These are phyloP conservation scores for Mythimna vitellina DNA, from an alignment of 2,888 invertebrate genomes.

Conservation along the genomic window DNA sequence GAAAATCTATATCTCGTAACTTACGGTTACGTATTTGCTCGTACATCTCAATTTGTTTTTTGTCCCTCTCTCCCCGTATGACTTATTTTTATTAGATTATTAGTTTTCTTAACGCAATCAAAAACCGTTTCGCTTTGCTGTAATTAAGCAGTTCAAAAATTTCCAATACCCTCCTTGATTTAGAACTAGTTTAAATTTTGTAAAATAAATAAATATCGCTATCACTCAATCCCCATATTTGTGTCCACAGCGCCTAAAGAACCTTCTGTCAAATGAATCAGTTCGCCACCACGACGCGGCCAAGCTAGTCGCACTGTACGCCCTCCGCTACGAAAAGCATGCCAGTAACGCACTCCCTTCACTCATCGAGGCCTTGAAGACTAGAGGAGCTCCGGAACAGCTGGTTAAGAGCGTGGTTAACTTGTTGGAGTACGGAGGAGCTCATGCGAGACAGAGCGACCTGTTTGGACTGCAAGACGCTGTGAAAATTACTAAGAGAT, in stretches of 20 bases:
- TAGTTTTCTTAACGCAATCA: too few species aligned
- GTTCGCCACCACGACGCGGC: conserved; percentile 95
- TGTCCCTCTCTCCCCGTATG: too few species aligned
- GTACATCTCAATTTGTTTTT: too few species aligned
- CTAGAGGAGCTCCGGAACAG: conserved; percentile 92
- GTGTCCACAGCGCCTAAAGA: conserved; percentile 92
- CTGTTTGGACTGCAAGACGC: conserved; percentile 96
- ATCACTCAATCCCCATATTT: neutral
- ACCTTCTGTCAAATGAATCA: conserved; percentile 94
- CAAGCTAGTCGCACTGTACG: conserved; percentile 97
- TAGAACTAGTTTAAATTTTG: too few species aligned
- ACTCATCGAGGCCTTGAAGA: conserved; percentile 93
- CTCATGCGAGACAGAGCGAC: conserved; percentile 95
- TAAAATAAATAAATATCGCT: too few species aligned
- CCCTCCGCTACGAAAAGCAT: conserved; percentile 97
- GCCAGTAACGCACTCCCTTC: conserved; percentile 94
- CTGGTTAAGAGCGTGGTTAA: conserved; percentile 91
- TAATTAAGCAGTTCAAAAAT: too few species aligned
- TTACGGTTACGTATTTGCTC: too few species aligned
- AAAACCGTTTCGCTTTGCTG: too few species aligned
- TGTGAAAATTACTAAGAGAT: conserved; percentile 97
- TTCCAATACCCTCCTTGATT: too few species aligned
- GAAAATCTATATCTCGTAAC: too few species aligned
- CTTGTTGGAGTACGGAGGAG: conserved; percentile 96
- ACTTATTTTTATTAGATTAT: too few species aligned